Evolutionary conservation across 2,797 vertebrate species (phyloP), one percentile per base, ranked within the genome.

Genomic region (Acestrorhynchus altus): DNA sequence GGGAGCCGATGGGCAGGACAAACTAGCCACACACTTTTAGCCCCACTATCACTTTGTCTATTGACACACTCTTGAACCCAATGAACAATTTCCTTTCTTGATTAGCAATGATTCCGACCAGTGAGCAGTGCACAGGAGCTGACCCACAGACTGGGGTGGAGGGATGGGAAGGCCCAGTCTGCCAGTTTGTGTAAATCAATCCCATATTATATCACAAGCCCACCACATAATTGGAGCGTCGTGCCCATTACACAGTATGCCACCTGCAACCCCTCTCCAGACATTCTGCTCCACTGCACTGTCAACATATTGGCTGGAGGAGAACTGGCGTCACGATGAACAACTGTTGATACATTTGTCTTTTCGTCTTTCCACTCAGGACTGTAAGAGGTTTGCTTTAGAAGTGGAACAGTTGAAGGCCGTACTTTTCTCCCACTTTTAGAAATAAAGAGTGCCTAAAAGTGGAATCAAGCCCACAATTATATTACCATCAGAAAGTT

Each of bases 181-280:
- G 83, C 78, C 76, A 81, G 73, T 77, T 73, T 74, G 57, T 83
- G 84, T 79, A 83, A 89, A 86, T 86, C 74, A 87, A 83, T 83
- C 60, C 76, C 70, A 66, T 81, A 81, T 83, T 85, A 85, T 78
- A 82, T 68, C 78, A 81, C 69, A n/a, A 74, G 69, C 47, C 76
- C 76, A 67, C 69, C 75, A 59, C 59, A 68, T 82, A 77, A 86
- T 84, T 87, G 47, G 51, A 81, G 81, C 79, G 78, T 86, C 74
- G 56, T 80, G 79, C 82, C 86, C 47, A 82, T 86, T 86, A 80
- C 46, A 79, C 84, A 83, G 46, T 77, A 66, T 81, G 73, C 73
- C 80, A 83, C 80, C 84, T 88, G 83, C 79, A 88, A 83, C 77
- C 4, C 68, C 66, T 74, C 76, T 74, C 61, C 71, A 76, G 52